Percentiles rank a stretch among this genome's conserved stretches.
Evolutionary conservation across 1,140 invertebrate genomes (phyloP).

Genomic region (Proales similis): DNA sequence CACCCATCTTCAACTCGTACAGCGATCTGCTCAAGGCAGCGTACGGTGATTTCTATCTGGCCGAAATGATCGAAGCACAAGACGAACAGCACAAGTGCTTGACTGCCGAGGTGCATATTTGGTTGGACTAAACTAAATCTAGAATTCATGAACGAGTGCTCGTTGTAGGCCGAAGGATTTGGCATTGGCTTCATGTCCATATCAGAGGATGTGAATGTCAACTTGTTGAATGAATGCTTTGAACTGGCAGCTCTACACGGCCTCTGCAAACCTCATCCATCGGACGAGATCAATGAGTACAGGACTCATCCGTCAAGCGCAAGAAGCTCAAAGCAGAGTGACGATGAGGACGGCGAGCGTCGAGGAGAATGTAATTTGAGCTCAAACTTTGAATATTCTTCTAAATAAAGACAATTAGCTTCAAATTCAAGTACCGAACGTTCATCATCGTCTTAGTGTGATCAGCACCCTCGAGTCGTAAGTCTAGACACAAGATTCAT

Average conservation of each 20-base stretch:
- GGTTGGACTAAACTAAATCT: neutral
- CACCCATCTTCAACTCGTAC: slow-evolving; percentile 61
- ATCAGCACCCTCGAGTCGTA: neutral
- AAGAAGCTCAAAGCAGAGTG: too few species aligned
- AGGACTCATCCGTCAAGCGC: too few species aligned
- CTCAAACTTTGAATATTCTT: too few species aligned
- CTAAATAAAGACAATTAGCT: too few species aligned
- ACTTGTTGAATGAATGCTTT: slow-evolving; percentile 61
- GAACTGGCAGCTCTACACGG: slow-evolving; percentile 62
- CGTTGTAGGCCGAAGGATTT: slow-evolving; percentile 49
- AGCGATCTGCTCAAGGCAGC: slow-evolving; percentile 55
- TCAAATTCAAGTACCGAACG: too few species aligned
- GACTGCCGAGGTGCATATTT: slow-evolving; percentile 48
- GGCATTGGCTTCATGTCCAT: slow-evolving; percentile 60
- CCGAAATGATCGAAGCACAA: slow-evolving; percentile 62
- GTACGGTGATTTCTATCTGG: slow-evolving; percentile 66
- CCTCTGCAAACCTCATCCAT: slow-evolving; percentile 51
- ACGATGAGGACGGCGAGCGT: too few species aligned
- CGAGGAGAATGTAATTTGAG: too few species aligned
- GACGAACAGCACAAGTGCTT: slow-evolving; percentile 53
- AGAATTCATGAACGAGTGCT: neutral
- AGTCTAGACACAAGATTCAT: neutral
- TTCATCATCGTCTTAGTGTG: too few species aligned
- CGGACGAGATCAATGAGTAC: too few species aligned
- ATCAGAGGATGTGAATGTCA: slow-evolving; percentile 60